Evolutionary conservation across 1,140 invertebrate genomes (phyloP).

Genomic region (Zaprionus ghesquierei): DNA sequence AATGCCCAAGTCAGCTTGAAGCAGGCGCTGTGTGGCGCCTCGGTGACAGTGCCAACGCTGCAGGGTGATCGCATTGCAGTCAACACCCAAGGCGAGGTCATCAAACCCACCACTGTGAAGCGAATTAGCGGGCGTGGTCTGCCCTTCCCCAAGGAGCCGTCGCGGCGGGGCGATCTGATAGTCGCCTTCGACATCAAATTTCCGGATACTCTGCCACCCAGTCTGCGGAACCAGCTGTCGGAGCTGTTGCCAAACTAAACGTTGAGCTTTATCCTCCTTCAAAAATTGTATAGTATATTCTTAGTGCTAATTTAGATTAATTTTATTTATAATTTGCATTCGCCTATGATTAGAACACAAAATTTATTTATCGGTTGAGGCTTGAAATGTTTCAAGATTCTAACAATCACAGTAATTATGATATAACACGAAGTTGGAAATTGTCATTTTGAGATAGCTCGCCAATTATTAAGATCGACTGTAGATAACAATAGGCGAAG

Average conservation of each 20-base stretch:
- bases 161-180: conserved; percentile 91
- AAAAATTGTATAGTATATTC: conserved; percentile 24
- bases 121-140: conserved; percentile 91
- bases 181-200: conserved; percentile 96
- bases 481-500: conserved; percentile 8
- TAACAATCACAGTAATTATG: background rate
- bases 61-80: conserved; percentile 88
- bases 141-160: conserved; percentile 93
- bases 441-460: conserved; percentile 5
- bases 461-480: conserved; percentile 15
- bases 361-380: conserved; percentile 10
- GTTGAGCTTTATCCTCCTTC: conserved; percentile 15
- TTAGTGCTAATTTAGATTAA: conserved; percentile 28
- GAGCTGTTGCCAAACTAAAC: conserved; percentile 87
- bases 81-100: conserved; percentile 88
- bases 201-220: conserved; percentile 88
- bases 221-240: conserved; percentile 88
- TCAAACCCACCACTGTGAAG: conserved; percentile 91
- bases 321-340: conserved; percentile 6
- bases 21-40: conserved; percentile 91
- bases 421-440: background rate
- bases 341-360: background rate
- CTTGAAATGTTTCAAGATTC: background rate
- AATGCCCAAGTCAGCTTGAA: conserved; percentile 91
- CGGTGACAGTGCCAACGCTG: conserved; percentile 91